A percentile compares a stretch with the other conserved stretches of the same genome.
These are phyloP conservation scores for Leistus spinibarbis DNA, from an alignment of 2,888 invertebrate species.

Conservation along the genomic window DNA sequence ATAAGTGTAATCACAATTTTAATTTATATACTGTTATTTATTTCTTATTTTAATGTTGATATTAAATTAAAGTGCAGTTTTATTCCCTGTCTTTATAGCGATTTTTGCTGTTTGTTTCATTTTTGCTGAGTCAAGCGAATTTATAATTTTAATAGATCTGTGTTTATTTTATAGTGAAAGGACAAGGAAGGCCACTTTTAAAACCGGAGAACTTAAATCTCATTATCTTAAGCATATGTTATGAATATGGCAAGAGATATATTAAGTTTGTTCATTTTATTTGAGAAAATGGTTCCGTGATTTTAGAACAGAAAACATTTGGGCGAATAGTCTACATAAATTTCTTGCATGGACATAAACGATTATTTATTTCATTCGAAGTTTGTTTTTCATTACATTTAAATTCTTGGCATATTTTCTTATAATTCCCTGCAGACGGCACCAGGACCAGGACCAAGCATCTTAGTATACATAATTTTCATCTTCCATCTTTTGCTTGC, in stretches of 20 bases:
- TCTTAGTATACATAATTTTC: background rate
- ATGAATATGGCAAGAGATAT: no score
- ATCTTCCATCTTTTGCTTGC: background rate
- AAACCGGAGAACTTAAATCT: no score
- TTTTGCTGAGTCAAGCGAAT: no score
- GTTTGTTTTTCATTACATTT: conserved; percentile 16
- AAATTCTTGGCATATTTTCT: conserved; percentile 32
- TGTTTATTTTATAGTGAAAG: background rate
- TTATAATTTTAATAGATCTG: no score
- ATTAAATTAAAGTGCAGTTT: background rate
- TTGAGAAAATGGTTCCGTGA: background rate
- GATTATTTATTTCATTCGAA: conserved; percentile 32
- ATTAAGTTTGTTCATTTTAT: no score
- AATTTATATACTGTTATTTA: background rate
- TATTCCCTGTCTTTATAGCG: background rate
- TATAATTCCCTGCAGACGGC: background rate
- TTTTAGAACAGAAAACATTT: background rate
- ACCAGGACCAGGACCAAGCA: background rate
- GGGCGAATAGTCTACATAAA: conserved; percentile 7
- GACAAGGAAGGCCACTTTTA: no score
- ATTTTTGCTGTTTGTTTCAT: background rate
- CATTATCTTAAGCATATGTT: no score
- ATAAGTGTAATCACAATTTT: background rate
- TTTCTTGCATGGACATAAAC: conserved; percentile 22
- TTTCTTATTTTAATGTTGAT: background rate